Evolutionary conservation across 1,140 invertebrate genomes (phyloP), one percentile per base, ranked within the genome.

Genomic region (Cephus cinctus): DNA sequence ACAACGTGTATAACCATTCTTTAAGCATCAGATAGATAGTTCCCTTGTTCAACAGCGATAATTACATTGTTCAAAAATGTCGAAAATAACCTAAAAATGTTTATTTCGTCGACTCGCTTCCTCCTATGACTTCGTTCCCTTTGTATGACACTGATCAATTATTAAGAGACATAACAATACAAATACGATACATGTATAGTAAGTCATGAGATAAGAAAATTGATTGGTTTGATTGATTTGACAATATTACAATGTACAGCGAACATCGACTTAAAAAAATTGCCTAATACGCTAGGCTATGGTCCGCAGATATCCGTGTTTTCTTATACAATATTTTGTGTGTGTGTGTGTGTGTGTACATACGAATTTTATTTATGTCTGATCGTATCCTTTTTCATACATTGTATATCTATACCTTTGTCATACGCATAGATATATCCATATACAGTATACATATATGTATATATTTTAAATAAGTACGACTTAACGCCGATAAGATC

Each of bases 231-330:
- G 8, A 9, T 36, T 36, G 3, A 36, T 36, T 15, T 18, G 34
- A 43, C 6, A 27, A 25, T 11, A 43, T 40, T 40, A 40, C 38
- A 27, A 43, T 43, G 23, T 43, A 43, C 41, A 55, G 32, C 52
- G 52, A 61, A 61, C 59, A 54, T 60, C 51, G 45, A 61, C 57
- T 44, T 47, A 34, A 56, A 55, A 49, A 59, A 60, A 48, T 60
- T 11, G 54, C 57, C 57, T 54, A 51, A 57, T 61, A 15, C 51
- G 54, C 31, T 60, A 61, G 59, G 59, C 59, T 61, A 48, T 60
- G 58, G 58, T 60, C 58, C 58, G 53, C 58, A 56, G 45, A 43
- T 43, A 43, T 25, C 23, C 23, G 34, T 36, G 14, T 15, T 18
- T 36, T 36, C 34, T 15, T 14, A 36, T 36, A 36, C 19, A 30